A percentile compares a stretch with the other conserved stretches of the same genome.
Evolutionary conservation across 2,888 invertebrate genomes (phyloP).

Genomic region (Gastrophysa polygoni): DNA sequence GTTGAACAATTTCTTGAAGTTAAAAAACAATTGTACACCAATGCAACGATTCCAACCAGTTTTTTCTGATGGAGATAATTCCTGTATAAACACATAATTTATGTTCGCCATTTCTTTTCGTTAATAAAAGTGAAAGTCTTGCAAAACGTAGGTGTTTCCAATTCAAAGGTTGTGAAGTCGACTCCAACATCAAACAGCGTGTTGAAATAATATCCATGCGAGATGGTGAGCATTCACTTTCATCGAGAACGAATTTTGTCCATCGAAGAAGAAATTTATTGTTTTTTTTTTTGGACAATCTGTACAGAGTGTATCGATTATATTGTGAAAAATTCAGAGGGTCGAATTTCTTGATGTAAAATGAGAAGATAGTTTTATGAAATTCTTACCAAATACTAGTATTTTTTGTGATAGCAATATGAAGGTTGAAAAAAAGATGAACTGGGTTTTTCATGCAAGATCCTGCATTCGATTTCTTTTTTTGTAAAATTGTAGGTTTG

Average conservation of each 20-base stretch:
- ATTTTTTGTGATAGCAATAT: no score
- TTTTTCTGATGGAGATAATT: conserved; percentile 24
- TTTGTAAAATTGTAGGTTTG: no score
- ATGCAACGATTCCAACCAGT: neutral
- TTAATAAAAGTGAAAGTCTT: conserved; percentile 51
- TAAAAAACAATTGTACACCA: no score
- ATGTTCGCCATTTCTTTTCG: conserved; percentile 44
- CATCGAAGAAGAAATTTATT: neutral
- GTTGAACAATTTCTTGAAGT: no score
- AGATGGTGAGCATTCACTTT: conserved; percentile 27
- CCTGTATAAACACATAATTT: conserved; percentile 31
- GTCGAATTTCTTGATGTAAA: no score
- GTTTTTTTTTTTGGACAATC: neutral
- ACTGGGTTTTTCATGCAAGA: no score
- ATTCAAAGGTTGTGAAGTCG: conserved; percentile 19
- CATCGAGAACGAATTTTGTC: conserved; percentile 9
- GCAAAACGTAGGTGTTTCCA: conserved; percentile 45
- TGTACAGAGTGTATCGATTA: no score
- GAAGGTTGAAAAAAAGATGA: no score
- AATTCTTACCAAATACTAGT: no score
- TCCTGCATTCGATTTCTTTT: no score
- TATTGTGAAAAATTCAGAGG: no score
- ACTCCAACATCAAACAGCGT: conserved; percentile 24
- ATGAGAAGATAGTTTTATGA: no score
- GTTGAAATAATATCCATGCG: conserved; percentile 27